Conservation (phyloP, 2,113 vertebrate species). For the Corydoras maculifer region DNA sequence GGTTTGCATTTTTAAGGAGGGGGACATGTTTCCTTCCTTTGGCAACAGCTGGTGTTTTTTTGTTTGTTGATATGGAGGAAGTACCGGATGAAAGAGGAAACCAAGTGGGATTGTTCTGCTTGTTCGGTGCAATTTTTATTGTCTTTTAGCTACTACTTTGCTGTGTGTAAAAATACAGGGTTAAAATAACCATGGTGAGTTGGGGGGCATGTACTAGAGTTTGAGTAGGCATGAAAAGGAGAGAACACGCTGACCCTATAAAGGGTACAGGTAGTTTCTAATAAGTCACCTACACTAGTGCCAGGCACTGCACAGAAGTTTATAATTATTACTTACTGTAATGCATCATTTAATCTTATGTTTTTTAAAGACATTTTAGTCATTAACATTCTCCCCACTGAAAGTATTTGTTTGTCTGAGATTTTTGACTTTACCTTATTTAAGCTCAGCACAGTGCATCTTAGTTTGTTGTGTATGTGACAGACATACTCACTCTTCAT, state of each 20-base stretch:
- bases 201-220: not conserved
- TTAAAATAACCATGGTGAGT: not conserved
- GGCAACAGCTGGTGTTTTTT: conserved; percentile 34
- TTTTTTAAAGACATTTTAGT: too few species aligned
- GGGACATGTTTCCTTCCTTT: conserved; percentile 39
- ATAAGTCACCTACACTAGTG: too few species aligned
- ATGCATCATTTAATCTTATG: too few species aligned
- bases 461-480: too few species aligned
- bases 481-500: too few species aligned
- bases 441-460: too few species aligned
- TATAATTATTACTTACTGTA: too few species aligned
- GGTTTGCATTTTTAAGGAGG: not conserved
- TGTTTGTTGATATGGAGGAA: conserved; percentile 39
- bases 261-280: too few species aligned
- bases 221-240: not conserved
- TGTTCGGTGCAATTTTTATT: conserved; percentile 9
- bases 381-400: too few species aligned
- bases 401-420: too few species aligned
- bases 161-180: not conserved
- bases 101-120: conserved; percentile 28
- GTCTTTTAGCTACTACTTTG: not conserved
- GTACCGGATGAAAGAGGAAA: conserved; percentile 34
- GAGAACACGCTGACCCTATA: not conserved
- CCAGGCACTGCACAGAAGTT: too few species aligned
- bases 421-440: too few species aligned